A percentile compares a stretch with the other conserved stretches of the same genome.
phyloP scores from a whole-genome alignment of 2,797 vertebrate species.

The Champsocephalus gunnari region DNA sequence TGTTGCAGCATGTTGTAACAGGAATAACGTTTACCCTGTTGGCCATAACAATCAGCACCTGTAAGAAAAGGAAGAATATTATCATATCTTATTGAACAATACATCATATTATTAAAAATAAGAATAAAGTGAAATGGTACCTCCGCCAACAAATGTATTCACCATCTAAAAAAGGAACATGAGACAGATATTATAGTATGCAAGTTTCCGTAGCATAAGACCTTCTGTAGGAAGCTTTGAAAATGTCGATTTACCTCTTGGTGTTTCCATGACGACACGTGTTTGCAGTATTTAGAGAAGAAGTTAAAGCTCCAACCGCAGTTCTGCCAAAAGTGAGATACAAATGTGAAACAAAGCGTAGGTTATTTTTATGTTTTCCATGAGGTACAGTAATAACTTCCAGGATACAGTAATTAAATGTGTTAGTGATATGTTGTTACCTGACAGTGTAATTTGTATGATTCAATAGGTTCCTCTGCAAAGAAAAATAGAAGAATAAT shows the following conservation, averaged over 20 bases:
- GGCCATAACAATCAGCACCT: neutral
- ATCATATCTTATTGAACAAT: neutral
- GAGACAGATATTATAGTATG: neutral
- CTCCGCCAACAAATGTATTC: neutral
- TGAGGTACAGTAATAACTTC: neutral
- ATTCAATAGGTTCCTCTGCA: neutral
- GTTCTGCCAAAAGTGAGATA: conserved; percentile 36
- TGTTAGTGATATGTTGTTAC: conserved; percentile 29
- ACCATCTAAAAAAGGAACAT: conserved; percentile 39
- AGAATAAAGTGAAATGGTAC: conserved; percentile 29
- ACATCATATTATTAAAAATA: neutral
- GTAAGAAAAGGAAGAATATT: neutral
- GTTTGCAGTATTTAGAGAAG: rapidly evolving
- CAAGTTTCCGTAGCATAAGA: neutral
- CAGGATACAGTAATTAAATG: neutral
- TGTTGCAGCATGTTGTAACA: neutral
- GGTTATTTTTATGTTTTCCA: neutral
- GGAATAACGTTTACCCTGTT: conserved; percentile 33
- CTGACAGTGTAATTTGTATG: conserved; percentile 44
- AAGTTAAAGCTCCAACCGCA: neutral
- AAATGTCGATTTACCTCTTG: conserved; percentile 21
- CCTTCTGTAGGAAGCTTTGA: neutral
- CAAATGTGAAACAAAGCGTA: neutral
- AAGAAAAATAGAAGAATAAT: neutral
- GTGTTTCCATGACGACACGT: neutral